Evolutionary conservation across 2,888 invertebrate species (phyloP), one percentile per base, ranked within the genome.

Genomic region (Drosophila phalerata): DNA sequence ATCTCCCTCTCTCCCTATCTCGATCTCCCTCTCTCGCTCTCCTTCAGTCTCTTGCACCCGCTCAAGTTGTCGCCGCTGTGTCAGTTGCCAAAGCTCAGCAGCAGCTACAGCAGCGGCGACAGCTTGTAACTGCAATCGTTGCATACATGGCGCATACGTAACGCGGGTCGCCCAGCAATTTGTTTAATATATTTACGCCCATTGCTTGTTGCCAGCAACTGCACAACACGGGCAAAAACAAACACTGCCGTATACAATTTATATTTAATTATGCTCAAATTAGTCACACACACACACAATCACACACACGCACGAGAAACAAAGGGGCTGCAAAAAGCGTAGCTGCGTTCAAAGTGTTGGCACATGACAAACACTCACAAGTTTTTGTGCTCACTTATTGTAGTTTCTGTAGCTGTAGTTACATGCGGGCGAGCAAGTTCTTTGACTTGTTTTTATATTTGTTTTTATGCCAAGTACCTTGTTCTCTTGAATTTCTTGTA

Each of bases 201-300:
- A 88, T 78, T 89, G 76, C 85, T 88, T 89, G 85, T 85, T 69
- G 69, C 71, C 67, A 73, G 55, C 67, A 62, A 57, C 56, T 63
- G 65, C 61, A 58, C 53, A 38, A 69, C 53, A 52, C 58, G 45
- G 64, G 56, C 69, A 68, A 78, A 79, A 88, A 78, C 89, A 87
- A 84, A 84, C 85, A 87, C 66, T 77, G 69, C 68, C 72, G 77
- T 82, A 79, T 81, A 82, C 90, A 90, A 88, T 90, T 90, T 90
- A 79, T 90, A 90, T 90, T 89, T 90, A 89, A 89, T 90, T 89
- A 89, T 90, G 81, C 88, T 83, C 82, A 89, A 89, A 90, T 89
- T 89, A 89, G 89, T 89, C 77, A 58, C 79, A 61, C 66, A 63
- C 70, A 57, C 49, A 68, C 49, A 51, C 19, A 38, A 32, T 40